Base-by-base conservation (phyloP, 2,113 vertebrate genomes). In the Verasper variegatus region DNA sequence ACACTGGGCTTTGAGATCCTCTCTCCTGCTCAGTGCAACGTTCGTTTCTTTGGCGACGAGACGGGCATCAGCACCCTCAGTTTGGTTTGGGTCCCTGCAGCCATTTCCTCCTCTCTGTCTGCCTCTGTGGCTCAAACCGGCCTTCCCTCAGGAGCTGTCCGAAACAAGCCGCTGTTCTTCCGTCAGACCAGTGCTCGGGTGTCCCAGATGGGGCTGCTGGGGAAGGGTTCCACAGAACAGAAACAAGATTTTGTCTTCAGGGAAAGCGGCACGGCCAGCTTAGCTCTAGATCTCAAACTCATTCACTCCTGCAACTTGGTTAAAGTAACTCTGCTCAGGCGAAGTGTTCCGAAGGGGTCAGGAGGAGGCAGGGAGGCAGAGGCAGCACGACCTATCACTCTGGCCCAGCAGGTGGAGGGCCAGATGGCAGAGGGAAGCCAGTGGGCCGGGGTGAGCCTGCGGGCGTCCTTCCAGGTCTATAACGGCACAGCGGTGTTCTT, bases 221-320 rank as follows among this genome's bases (percentile, higher is more conserved):
- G 68, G 21, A 92, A 92, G 7, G 94, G 94, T 18, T 90, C 93
- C 10, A 69, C 88, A 1, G 86, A 89, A 68, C 92, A 94, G 52
- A 91, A 90, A 18, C 95, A 92, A 27, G 94, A 95, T 67, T 96
- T 98, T 62, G 57, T 95, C 70, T 97, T 98, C 87, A 91, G 88
- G 49, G 94, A 95, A 74, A 94, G 90, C 1, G 95, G 96, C 45
- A 89, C 95, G 20, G 95, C 93, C 70, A 95, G 88, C 12, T 24
- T 97, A 68, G 92, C 94, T 4, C 93, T 97, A 87, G 94, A 95
- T 70, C 88, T 97, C 67, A 96, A 95, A 88, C 90, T 97, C 63
- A 97, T 97, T 76, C 96, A 97, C 80, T 97, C 96, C 0, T 96
- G 95, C 91, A 96, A 52, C 75, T 63, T 95, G 71, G 82, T 97